Conservation (phyloP, 2,888 invertebrate genomes). For the Xylophagus ater region DNA sequence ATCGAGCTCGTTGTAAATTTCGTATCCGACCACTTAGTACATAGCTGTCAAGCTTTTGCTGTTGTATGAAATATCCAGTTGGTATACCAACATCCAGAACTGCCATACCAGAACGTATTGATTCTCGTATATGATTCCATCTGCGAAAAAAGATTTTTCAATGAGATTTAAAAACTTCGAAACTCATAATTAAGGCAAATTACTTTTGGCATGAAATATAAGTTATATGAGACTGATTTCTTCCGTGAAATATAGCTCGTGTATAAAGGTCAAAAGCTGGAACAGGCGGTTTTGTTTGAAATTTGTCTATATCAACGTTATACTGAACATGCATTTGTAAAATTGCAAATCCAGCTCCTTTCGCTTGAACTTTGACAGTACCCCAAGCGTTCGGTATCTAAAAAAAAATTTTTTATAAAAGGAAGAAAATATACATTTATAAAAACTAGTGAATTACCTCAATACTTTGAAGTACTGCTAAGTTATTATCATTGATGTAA, state of each 20-base stretch:
- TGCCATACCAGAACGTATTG: slow-evolving; percentile 75
- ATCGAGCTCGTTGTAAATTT: slow-evolving; percentile 76
- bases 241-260: slow-evolving; percentile 66
- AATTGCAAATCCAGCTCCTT: slow-evolving; percentile 89
- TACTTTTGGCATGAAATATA: slow-evolving; percentile 81
- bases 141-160: slow-evolving; percentile 36
- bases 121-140: slow-evolving; percentile 69
- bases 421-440: too few relatives aligned
- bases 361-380: slow-evolving; percentile 82
- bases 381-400: slow-evolving; percentile 90
- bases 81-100: slow-evolving; percentile 79
- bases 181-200: slow-evolving; percentile 16
- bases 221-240: slow-evolving; percentile 88
- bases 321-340: slow-evolving; percentile 88
- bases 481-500: slow-evolving; percentile 61
- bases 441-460: too few relatives aligned
- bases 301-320: slow-evolving; percentile 74
- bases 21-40: slow-evolving; percentile 67
- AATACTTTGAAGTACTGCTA: slow-evolving; percentile 66
- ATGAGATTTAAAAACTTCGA: too few relatives aligned
- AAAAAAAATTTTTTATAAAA: too few relatives aligned
- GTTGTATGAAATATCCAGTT: slow-evolving; percentile 83
- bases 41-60: slow-evolving; percentile 78
- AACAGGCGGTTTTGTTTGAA: slow-evolving; percentile 74
- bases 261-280: slow-evolving; percentile 68